Conservation (phyloP, 2,113 vertebrate genomes). For the Ceyx margarethae region DNA sequence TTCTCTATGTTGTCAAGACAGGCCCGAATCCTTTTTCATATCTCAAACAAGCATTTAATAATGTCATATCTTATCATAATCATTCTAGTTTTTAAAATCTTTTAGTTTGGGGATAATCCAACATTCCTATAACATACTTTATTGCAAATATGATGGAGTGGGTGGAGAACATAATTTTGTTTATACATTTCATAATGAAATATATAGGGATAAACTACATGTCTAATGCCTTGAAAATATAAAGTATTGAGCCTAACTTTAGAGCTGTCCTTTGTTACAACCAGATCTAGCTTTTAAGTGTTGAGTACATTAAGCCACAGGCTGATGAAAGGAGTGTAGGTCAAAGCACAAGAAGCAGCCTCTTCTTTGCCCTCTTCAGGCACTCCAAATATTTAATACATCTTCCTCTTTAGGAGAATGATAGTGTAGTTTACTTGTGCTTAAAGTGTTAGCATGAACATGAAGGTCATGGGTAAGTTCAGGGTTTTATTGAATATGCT, state of each 20-base stretch:
- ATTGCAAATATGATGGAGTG: neutral
- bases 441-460: neutral
- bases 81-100: neutral
- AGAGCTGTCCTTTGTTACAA: neutral
- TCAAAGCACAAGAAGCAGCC: neutral
- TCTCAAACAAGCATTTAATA: neutral
- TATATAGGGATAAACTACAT: neutral
- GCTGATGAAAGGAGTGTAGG: neutral
- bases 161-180: neutral
- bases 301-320: neutral
- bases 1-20: neutral
- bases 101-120: neutral
- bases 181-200: neutral
- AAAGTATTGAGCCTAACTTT: neutral
- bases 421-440: neutral
- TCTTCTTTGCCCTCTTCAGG: neutral
- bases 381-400: neutral
- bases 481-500: neutral
- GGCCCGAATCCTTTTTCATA: neutral
- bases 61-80: neutral
- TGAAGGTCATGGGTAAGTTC: neutral
- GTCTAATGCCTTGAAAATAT: neutral
- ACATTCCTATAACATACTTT: neutral
- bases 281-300: neutral
- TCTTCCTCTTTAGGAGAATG: neutral